A percentile compares a stretch with the other conserved stretches of the same genome.
phyloP scores from a whole-genome alignment of 2,888 invertebrate species.

The Hymenopus coronatus region DNA sequence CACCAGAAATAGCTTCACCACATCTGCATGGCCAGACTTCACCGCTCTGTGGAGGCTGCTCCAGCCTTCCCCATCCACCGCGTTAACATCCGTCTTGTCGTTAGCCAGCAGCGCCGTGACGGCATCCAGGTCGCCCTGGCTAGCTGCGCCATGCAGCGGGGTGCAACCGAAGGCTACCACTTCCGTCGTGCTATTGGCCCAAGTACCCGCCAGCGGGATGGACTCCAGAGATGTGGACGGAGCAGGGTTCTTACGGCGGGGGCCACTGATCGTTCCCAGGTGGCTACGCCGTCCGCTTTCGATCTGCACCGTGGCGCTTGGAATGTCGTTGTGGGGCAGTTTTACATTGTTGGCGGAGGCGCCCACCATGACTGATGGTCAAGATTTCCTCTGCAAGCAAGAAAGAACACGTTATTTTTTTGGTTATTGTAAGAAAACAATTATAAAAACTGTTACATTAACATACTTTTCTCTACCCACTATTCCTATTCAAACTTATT shows the following conservation, averaged over 20 bases:
- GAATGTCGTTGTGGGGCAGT: neutral
- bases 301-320: neutral
- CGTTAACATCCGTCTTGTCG: neutral
- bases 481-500: too few relatives aligned
- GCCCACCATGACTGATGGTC: neutral
- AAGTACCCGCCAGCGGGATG: neutral
- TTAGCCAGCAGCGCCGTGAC: constrained; percentile 6
- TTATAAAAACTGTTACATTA: too few relatives aligned
- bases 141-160: constrained; percentile 12
- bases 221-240: neutral
- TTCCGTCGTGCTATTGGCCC: neutral
- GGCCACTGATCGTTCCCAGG: neutral
- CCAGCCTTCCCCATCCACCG: constrained; percentile 1
- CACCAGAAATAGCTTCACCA: neutral
- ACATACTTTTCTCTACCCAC: too few relatives aligned
- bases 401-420: neutral
- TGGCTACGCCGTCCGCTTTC: neutral
- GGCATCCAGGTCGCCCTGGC: constrained; percentile 10
- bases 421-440: too few relatives aligned
- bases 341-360: neutral
- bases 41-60: neutral
- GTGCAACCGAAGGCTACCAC: constrained; percentile 9
- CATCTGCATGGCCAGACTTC: neutral
- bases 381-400: neutral
- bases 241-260: neutral